Evolutionary conservation across 92 coral and sea anemone species (phyloP).

Genomic region (Paramuricea clavata): DNA sequence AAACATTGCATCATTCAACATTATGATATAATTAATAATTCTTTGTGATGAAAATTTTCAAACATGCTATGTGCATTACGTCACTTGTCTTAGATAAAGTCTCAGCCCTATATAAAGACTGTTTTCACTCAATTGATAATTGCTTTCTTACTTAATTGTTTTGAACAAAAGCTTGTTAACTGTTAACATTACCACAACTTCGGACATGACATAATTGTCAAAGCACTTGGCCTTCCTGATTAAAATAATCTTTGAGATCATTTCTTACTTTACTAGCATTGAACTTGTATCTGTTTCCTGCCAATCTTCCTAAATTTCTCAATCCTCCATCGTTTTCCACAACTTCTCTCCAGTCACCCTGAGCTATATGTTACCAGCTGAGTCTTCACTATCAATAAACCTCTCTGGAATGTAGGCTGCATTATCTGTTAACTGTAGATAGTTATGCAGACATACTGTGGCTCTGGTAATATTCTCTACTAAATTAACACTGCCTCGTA

Average conservation of each 20-base stretch:
- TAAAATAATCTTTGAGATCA: conserved; percentile 35
- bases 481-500: conserved; percentile 12
- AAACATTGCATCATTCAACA: neutral
- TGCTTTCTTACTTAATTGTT: neutral
- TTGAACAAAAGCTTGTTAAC: conserved; percentile 3
- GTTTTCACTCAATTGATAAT: neutral
- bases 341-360: conserved; percentile 66
- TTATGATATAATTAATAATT: too few species aligned
- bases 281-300: conserved; percentile 44
- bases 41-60: too few species aligned
- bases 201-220: conserved; percentile 50
- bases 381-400: conserved; percentile 63
- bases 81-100: neutral
- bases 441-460: conserved; percentile 56
- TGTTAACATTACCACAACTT: conserved; percentile 26
- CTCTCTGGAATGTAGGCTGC: conserved; percentile 55
- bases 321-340: conserved; percentile 31
- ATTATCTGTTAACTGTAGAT: conserved; percentile 58
- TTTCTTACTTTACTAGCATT: conserved; percentile 36
- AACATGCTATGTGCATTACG: too few species aligned
- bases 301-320: conserved; percentile 20
- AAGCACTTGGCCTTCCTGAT: conserved; percentile 46
- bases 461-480: conserved; percentile 36
- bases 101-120: neutral
- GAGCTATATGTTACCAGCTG: conserved; percentile 36